Evolutionary conservation across 1,140 invertebrate species (phyloP), one percentile per base, ranked within the genome.

Genomic region (Rhynchophorus ferrugineus): DNA sequence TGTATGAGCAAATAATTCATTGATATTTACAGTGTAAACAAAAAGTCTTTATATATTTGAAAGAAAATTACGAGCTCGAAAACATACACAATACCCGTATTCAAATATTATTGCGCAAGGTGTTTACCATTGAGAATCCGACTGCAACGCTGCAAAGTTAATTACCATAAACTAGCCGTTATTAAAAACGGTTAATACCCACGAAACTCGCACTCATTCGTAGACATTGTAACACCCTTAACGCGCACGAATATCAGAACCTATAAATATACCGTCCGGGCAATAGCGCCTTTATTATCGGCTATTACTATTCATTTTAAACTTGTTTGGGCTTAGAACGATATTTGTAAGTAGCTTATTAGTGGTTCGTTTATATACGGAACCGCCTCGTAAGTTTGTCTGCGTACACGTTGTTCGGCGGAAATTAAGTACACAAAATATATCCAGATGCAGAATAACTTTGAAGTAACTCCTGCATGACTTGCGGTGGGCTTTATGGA

Each of bases 361-460:
- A 60, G 54, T 49, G 48, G 50, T 54, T 58, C 61, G 46, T 62
- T 62, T 62, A 60, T 56, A 60, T 62, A 62, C 61, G 58, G 61
- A 60, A 62, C 56, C 47, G 41, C 45, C 58, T 49, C 49, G 49
- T 57, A 56, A 55, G 58, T 56, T 56, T 44, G 54, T 50, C 54
- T 49, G 54, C 53, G 42, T 50, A 55, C 57, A 60, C 61, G 59
- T 62, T 39, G 54, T 29, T 36, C 29, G 47, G 51, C 58, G 61
- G 61, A 62, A 62, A 62, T 62, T 60, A 62, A 62, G 55, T 56
- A 46, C 61, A 62, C 58, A 60, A 62, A 60, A 53, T 53, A 53
- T 53, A 45, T 50, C 50, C 49, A 57, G 57, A 54, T 58, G 59
- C 59, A 54, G 57, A 56, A 58, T 58, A 59, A 60, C 56, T 55